These are phyloP conservation scores for Empis livida DNA, from an alignment of 2,888 invertebrate species.

Conservation along the genomic window DNA sequence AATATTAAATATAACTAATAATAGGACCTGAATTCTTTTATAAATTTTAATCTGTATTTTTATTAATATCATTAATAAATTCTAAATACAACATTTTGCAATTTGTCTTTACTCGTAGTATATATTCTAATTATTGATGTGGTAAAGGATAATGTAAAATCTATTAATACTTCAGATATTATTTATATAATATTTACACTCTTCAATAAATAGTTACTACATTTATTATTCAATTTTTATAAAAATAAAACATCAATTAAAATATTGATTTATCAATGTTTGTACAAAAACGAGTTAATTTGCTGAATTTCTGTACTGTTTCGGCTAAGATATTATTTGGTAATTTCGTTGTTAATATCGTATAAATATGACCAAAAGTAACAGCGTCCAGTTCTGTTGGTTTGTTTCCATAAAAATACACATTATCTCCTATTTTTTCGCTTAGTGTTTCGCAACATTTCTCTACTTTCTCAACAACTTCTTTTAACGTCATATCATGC, in stretches of 20 bases:
- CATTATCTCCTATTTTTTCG: constrained; percentile 63
- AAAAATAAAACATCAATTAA: constrained; percentile 23
- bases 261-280: constrained; percentile 74
- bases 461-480: constrained; percentile 56
- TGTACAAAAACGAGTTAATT: constrained; percentile 68
- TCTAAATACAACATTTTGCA: too few relatives aligned
- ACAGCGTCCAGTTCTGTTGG: constrained; percentile 93
- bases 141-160: too few relatives aligned
- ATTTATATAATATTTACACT: too few relatives aligned
- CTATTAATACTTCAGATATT: too few relatives aligned
- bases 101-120: too few relatives aligned
- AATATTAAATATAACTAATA: too few relatives aligned
- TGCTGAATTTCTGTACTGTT: constrained; percentile 60
- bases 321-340: constrained; percentile 72
- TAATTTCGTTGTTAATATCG: constrained; percentile 78
- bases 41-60: too few relatives aligned
- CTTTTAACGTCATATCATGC: constrained; percentile 63
- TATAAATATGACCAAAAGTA: constrained; percentile 94
- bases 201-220: too few relatives aligned
- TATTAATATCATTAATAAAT: too few relatives aligned
- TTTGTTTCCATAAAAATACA: constrained; percentile 71
- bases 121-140: too few relatives aligned
- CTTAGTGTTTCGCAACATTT: constrained; percentile 81
- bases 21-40: too few relatives aligned
- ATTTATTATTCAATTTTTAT: too few relatives aligned